Percentiles rank a stretch among this genome's conserved stretches.
phyloP scores from a whole-genome alignment of 2,113 vertebrate species.

The Callithrix jacchus region DNA sequence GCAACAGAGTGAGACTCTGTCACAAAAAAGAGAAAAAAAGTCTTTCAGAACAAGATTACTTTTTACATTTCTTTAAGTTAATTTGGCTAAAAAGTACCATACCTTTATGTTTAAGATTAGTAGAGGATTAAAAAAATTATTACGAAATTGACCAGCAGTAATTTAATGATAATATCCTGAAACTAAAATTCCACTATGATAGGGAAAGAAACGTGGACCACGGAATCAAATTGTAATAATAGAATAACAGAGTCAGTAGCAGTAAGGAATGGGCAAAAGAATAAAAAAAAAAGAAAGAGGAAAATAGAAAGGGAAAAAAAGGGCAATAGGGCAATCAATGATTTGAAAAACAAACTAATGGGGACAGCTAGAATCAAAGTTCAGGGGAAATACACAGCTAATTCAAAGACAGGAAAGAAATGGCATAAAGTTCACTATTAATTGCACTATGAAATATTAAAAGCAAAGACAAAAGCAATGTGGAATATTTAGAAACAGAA shows the following conservation, averaged over 20 bases:
- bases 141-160: background rate
- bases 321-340: too few species aligned
- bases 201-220: background rate
- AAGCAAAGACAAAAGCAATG: background rate
- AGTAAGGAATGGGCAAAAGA: background rate
- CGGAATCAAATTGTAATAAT: background rate
- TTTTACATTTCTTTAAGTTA: constrained; percentile 4
- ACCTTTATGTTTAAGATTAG: background rate
- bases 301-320: background rate
- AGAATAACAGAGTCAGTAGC: background rate
- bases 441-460: constrained; percentile 16
- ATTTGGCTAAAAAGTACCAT: background rate
- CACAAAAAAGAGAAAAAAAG: background rate
- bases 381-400: background rate
- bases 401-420: background rate
- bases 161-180: constrained; percentile 19
- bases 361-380: background rate
- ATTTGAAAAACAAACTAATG: background rate
- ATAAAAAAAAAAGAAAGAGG: background rate
- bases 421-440: background rate
- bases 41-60: background rate
- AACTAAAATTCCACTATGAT: constrained; percentile 24
- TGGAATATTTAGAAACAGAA: background rate
- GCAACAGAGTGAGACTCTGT: too few species aligned
- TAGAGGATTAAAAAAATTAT: background rate